Base-by-base conservation (phyloP, 2,888 invertebrate genomes). In the Diloba caeruleocephala region DNA sequence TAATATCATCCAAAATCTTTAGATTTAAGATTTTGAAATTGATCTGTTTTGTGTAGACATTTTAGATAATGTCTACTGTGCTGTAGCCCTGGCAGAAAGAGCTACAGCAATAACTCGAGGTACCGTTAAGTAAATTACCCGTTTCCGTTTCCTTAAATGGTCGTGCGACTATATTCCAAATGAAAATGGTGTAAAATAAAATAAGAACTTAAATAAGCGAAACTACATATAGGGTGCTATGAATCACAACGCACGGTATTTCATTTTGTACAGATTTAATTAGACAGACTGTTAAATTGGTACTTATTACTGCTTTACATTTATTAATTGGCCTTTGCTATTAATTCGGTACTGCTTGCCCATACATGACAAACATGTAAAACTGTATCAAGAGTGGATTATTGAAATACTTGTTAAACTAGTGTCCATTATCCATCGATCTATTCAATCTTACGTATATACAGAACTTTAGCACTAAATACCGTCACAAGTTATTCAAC, bases 221-320 rank as follows among this genome's bases (percentile, higher is more conserved):
- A 42, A 61, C 58, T 71, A 72, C 52, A 46, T 66, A 71, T 43
- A 71, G 60, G 82, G 57, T 78, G 66, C 78, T 74, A 74, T 67
- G 79, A 90, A 91, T 90, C 78, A 91, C 76, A 90, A 90, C 71
- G 77, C 89, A 89, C 87, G 84, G 48, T 89, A 65, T 58, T 84
- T 88, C 81, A 78, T 92, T 92, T 92, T 92, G 91, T 92, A 92
- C 92, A 92, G 92, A 92, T 92, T 92, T 92, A 92, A 92, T 92
- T 91, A 87, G 90, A 90, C 89, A 90, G 90, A 90, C 84, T 89
- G 89, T 89, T 89, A 89, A 87, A 89, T 89, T 71, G 68, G 68
- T 72, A 90, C 85, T 89, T 90, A 87, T 87, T 85, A 89, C 87
- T 90, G 90, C 87, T 89, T 89, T 90, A 92, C 91, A 92, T 88